phyloP scores from a whole-genome alignment of 2,113 vertebrate species.

The Atrichornis clamosus region DNA sequence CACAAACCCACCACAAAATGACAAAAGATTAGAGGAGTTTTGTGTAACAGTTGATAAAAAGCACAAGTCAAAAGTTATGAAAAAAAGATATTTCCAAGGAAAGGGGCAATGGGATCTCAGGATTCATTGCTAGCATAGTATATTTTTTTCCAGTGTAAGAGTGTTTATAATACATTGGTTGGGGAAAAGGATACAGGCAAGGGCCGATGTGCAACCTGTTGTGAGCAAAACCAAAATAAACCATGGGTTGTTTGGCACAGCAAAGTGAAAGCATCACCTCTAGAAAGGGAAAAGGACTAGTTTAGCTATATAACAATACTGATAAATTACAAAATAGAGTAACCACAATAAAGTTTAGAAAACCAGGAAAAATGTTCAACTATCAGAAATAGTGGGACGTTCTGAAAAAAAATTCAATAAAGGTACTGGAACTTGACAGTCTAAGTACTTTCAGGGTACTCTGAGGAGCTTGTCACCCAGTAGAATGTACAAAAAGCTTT shows the following conservation, averaged over 20 bases:
- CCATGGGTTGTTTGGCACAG: neutral
- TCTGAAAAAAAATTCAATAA: neutral
- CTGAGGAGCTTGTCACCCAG: neutral
- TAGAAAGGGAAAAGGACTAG: neutral
- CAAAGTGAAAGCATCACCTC: neutral
- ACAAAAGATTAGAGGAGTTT: neutral
- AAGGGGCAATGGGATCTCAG: neutral
- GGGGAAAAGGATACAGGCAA: neutral
- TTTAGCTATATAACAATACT: neutral
- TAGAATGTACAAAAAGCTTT: neutral
- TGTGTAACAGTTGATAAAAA: neutral
- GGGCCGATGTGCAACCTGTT: neutral
- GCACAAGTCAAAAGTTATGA: neutral
- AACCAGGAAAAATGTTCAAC: neutral
- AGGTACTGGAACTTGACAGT: neutral
- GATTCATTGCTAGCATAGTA: neutral
- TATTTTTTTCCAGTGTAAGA: neutral
- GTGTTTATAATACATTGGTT: neutral
- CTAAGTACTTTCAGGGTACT: neutral
- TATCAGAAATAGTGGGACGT: neutral
- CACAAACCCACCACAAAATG: too few species aligned
- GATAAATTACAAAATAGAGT: neutral
- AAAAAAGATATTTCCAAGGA: neutral
- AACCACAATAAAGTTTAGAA: neutral
- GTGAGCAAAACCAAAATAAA: neutral